Evolutionary conservation across 2,797 vertebrate species (phyloP).

Genomic region (Prionace glauca): DNA sequence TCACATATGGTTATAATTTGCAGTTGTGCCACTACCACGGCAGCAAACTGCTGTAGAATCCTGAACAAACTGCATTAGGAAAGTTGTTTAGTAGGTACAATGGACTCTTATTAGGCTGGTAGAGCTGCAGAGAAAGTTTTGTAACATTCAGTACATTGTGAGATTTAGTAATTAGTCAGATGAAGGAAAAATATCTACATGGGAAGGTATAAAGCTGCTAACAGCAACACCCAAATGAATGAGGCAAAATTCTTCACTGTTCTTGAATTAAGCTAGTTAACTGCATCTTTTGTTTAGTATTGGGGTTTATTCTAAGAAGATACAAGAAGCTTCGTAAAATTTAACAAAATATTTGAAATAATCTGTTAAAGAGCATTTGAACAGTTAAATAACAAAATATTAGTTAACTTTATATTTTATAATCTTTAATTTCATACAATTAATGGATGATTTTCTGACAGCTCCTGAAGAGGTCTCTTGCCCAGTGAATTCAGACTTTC

Average conservation of each 20-base stretch:
- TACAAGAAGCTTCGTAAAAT: neutral
- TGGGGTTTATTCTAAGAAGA: neutral
- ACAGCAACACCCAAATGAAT: neutral
- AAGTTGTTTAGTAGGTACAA: neutral
- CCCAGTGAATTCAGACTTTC: neutral
- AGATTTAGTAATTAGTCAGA: neutral
- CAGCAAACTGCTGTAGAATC: neutral
- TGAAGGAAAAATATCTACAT: neutral
- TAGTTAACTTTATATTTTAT: neutral
- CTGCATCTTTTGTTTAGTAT: neutral
- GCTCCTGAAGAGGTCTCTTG: neutral
- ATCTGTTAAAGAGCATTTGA: neutral
- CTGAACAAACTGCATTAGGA: neutral
- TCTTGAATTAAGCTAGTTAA: neutral
- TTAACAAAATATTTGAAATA: neutral
- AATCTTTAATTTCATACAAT: neutral
- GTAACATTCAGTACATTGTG: neutral
- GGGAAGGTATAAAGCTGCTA: neutral
- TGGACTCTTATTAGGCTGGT: neutral
- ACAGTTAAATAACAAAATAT: neutral
- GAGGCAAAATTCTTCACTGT: neutral
- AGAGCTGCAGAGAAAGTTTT: neutral
- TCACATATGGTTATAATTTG: slow-evolving; percentile 7
- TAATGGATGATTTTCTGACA: neutral
- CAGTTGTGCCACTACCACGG: neutral